phyloP scores from a whole-genome alignment of 64 coral and sea anemone genomes.

The Stylophora pistillata region DNA sequence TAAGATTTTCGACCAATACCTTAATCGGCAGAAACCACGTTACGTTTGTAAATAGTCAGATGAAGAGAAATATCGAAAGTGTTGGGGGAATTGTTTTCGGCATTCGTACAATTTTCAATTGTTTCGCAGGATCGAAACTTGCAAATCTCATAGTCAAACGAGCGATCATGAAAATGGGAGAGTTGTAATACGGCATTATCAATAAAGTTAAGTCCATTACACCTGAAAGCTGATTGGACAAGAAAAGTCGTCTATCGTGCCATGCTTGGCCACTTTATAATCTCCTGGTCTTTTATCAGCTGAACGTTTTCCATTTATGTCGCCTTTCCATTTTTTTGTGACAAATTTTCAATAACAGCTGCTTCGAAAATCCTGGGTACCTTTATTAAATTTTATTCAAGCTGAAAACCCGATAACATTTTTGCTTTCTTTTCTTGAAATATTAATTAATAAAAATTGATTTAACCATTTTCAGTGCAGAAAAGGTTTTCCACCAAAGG shows the following conservation, averaged over 20 bases:
- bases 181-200: background rate
- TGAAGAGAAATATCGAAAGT: no score
- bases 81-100: no score
- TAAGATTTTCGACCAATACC: no score
- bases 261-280: background rate
- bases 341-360: background rate
- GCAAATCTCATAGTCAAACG: background rate
- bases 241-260: background rate
- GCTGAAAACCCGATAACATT: background rate
- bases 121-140: no score
- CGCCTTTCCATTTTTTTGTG: background rate
- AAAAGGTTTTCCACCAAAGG: no score
- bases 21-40: no score
- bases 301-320: background rate
- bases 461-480: background rate
- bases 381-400: background rate
- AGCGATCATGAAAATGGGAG: background rate
- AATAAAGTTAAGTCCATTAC: background rate
- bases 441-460: no score
- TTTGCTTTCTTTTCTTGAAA: background rate
- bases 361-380: background rate
- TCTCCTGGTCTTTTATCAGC: background rate
- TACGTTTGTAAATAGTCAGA: no score
- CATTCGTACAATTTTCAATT: no score
- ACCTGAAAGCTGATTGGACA: background rate